These are phyloP conservation scores for Cecidostiba fungosa DNA, from an alignment of 2,888 invertebrate species.

Conservation along the genomic window DNA sequence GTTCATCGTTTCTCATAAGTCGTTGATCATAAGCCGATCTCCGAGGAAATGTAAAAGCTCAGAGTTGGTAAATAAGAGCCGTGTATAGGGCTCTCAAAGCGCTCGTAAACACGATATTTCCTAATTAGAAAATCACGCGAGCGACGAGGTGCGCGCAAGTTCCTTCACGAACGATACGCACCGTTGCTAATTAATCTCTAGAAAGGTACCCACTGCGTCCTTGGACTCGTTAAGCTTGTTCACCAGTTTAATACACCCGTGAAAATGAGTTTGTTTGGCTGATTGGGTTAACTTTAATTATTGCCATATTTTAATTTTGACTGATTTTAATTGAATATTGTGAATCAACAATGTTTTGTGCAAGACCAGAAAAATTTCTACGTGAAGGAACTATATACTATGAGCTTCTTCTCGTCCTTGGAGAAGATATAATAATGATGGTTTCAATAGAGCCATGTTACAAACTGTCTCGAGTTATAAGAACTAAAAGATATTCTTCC, in stretches of 20 bases:
- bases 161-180: conserved; percentile 24
- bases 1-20: not conserved
- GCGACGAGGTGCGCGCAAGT: not conserved
- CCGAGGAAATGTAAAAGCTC: not conserved
- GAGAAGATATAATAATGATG: not conserved
- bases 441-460: not conserved
- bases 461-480: not conserved
- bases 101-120: conserved; percentile 28
- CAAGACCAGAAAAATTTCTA: not conserved
- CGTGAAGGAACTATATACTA: not conserved
- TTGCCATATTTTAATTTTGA: too few species aligned
- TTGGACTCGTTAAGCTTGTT: conserved; percentile 50
- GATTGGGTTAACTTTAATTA: too few species aligned
- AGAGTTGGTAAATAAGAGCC: conserved; percentile 7
- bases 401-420: not conserved
- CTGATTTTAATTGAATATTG: too few species aligned
- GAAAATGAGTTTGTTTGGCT: too few species aligned
- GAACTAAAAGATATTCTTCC: not conserved
- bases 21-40: not conserved
- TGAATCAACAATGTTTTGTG: not conserved
- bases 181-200: conserved; percentile 22
- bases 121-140: conserved; percentile 20
- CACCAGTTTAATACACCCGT: too few species aligned
- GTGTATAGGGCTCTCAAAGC: not conserved
- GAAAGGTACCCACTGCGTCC: not conserved